These are phyloP conservation scores for Dicyrtoma fusca DNA, from an alignment of 2,888 invertebrate species.

Conservation along the genomic window DNA sequence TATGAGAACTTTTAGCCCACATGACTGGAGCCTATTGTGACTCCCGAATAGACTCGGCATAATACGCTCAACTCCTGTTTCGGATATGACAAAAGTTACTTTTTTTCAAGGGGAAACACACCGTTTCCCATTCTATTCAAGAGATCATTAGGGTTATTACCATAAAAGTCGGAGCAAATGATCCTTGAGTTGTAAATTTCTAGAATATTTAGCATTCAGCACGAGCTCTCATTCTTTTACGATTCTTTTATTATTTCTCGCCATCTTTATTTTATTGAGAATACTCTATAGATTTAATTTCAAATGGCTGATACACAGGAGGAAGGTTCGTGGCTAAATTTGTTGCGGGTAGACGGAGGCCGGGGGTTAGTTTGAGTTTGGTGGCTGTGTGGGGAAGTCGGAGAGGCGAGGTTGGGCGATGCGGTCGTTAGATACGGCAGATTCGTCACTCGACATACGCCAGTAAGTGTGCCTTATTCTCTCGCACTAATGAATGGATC, in stretches of 20 bases:
- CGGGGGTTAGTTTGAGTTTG: no score
- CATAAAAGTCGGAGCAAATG: conserved; percentile 56
- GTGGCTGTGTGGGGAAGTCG: no score
- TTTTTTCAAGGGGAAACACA: conserved; percentile 8
- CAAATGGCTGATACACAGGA: no score
- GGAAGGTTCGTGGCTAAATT: no score
- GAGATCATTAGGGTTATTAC: conserved; percentile 56
- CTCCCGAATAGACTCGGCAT: no score
- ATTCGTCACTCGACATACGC: no score
- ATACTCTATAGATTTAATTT: no score
- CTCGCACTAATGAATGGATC: background rate
- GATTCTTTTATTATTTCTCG: background rate
- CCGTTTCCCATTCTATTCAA: conserved; percentile 44
- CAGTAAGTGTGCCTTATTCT: background rate
- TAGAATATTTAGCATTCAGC: conserved; percentile 50
- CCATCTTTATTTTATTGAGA: no score
- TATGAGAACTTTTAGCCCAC: conserved; percentile 7
- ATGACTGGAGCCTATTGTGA: no score
- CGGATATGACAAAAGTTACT: conserved; percentile 5
- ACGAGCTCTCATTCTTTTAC: background rate
- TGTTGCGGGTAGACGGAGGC: no score
- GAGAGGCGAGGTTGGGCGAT: no score
- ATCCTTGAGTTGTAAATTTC: conserved; percentile 54
- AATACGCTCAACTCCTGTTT: background rate
- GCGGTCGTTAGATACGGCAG: no score